A percentile compares a stretch with the other conserved stretches of the same genome.
These are phyloP conservation scores for Falco biarmicus DNA, from an alignment of 2,797 vertebrate genomes.

Conservation along the genomic window DNA sequence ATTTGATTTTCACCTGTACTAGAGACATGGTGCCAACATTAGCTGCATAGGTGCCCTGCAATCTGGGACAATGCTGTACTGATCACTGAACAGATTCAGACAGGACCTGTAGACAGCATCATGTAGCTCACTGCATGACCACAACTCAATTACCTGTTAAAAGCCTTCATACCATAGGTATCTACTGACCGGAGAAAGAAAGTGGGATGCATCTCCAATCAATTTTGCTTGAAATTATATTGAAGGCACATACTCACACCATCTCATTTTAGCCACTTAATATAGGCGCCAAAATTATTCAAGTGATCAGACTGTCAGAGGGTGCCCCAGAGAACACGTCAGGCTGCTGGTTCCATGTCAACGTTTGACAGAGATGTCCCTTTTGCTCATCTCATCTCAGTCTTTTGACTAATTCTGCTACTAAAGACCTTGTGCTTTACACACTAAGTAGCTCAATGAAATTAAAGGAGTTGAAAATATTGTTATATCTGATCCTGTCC, in stretches of 20 bases:
- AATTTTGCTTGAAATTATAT: not conserved
- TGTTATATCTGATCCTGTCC: not conserved
- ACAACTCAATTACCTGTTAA: not conserved
- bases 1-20: not conserved
- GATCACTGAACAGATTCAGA: not conserved
- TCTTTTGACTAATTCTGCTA: not conserved
- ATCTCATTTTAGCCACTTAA: not conserved
- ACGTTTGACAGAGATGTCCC: not conserved
- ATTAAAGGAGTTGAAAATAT: not conserved
- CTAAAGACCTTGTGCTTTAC: not conserved
- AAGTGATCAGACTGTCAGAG: not conserved
- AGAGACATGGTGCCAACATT: not conserved
- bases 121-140: not conserved
- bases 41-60: not conserved
- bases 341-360: not conserved
- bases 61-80: not conserved
- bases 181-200: not conserved
- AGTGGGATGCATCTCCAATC: not conserved
- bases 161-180: not conserved
- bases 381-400: not conserved
- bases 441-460: not conserved
- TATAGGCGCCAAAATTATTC: conserved; percentile 9
- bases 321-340: not conserved
- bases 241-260: not conserved
- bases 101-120: not conserved